Conservation (phyloP, 2,113 vertebrate species). For the Gobius niger region DNA sequence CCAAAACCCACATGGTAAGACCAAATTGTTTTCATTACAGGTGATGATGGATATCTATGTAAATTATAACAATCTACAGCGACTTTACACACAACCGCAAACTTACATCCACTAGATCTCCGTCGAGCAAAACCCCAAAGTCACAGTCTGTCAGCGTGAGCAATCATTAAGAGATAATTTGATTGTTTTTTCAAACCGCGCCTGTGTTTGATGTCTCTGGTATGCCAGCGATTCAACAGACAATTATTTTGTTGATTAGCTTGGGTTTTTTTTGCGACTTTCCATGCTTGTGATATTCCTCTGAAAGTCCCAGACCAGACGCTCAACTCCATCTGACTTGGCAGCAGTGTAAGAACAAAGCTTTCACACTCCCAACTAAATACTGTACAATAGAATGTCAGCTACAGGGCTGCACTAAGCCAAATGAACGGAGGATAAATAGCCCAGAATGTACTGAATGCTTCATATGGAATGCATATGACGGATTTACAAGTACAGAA, state of each 20-base stretch:
- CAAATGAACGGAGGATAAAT: constrained; percentile 17
- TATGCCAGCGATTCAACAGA: constrained; percentile 63
- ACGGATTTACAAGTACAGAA: background rate
- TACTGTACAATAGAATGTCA: constrained; percentile 53
- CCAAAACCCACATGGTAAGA: constrained; percentile 58
- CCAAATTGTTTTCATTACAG: constrained; percentile 64
- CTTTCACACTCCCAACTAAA: constrained; percentile 55
- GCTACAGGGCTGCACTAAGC: constrained; percentile 32
- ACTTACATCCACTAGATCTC: constrained; percentile 39
- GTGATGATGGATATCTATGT: constrained; percentile 62
- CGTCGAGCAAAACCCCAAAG: constrained; percentile 28
- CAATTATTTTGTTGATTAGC: constrained; percentile 75
- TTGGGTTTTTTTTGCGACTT: constrained; percentile 70
- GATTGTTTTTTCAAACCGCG: constrained; percentile 64
- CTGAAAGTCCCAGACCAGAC: constrained; percentile 74
- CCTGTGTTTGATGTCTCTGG: constrained; percentile 68
- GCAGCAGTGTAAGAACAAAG: constrained; percentile 62
- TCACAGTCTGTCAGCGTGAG: constrained; percentile 65
- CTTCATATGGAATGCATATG: constrained; percentile 8
- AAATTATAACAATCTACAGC: constrained; percentile 37
- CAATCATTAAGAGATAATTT: constrained; percentile 74
- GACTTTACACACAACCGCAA: constrained; percentile 26
- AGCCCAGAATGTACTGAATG: constrained; percentile 7
- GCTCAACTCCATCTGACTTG: constrained; percentile 73
- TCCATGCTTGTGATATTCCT: constrained; percentile 70